phyloP scores from a whole-genome alignment of 2,888 invertebrate genomes.

The Lydus trimaculatus region DNA sequence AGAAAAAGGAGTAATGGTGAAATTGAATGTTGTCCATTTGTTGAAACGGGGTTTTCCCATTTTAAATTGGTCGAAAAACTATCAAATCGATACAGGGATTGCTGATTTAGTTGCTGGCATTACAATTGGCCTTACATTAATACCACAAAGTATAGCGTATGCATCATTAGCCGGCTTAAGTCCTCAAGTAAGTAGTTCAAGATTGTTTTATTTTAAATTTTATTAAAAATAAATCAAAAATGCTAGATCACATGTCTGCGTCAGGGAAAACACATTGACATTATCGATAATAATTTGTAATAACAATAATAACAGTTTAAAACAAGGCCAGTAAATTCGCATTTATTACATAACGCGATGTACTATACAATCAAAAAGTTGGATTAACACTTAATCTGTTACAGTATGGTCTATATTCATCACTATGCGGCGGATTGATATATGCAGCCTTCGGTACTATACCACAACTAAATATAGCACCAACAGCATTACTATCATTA shows the following conservation, averaged over 20 bases:
- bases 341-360: not conserved
- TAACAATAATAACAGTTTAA: too few relatives aligned
- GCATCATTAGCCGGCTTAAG: slow-evolving; percentile 76
- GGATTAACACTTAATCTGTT: slow-evolving; percentile 46
- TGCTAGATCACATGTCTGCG: not conserved
- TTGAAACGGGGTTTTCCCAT: slow-evolving; percentile 59
- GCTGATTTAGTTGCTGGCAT: slow-evolving; percentile 79
- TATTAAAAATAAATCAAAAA: not conserved
- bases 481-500: slow-evolving; percentile 80
- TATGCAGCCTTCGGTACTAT: slow-evolving; percentile 80
- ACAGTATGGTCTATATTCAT: slow-evolving; percentile 86
- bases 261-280: not conserved
- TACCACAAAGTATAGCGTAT: slow-evolving; percentile 82
- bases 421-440: slow-evolving; percentile 78
- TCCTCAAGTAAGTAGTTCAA: slow-evolving; percentile 67
- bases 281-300: too few relatives aligned
- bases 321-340: too few relatives aligned
- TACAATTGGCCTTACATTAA: slow-evolving; percentile 78
- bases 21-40: not conserved
- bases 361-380: not conserved
- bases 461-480: slow-evolving; percentile 72
- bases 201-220: not conserved
- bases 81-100: slow-evolving; percentile 65
- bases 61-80: slow-evolving; percentile 66
- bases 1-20: not conserved